phyloP scores from a whole-genome alignment of 2,113 vertebrate species.

The Dipodomys merriami region DNA sequence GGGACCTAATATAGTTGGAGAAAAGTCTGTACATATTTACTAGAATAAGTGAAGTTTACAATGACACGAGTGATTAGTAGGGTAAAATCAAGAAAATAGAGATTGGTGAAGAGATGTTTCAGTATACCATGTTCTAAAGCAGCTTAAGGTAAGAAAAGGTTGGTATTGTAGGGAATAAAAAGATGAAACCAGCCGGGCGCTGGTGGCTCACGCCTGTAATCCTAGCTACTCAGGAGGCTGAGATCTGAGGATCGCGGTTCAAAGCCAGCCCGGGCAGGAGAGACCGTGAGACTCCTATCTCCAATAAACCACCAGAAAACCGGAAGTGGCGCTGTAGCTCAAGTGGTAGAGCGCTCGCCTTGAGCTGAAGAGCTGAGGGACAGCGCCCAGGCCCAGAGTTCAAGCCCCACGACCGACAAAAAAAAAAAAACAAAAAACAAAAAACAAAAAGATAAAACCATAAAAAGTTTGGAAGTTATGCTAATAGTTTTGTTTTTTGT shows the following conservation, averaged over 20 bases:
- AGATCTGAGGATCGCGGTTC: too few species aligned
- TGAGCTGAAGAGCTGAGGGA: too few species aligned
- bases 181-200: background rate
- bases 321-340: too few species aligned
- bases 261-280: too few species aligned
- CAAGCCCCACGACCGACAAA: too few species aligned
- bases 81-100: background rate
- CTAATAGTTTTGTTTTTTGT: background rate
- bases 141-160: background rate
- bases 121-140: background rate
- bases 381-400: too few species aligned
- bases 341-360: too few species aligned
- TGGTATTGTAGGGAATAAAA: background rate
- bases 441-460: background rate
- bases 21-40: background rate
- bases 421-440: too few species aligned
- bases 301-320: too few species aligned
- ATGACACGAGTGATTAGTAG: background rate
- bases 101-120: background rate
- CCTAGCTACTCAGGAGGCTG: too few species aligned
- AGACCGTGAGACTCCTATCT: too few species aligned
- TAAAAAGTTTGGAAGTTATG: background rate
- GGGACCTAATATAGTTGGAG: background rate
- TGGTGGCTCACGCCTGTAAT: too few species aligned
- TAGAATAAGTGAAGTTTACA: background rate